phyloP scores from a whole-genome alignment of 1,140 invertebrate genomes.

The Ctenoplectra terminalis region DNA sequence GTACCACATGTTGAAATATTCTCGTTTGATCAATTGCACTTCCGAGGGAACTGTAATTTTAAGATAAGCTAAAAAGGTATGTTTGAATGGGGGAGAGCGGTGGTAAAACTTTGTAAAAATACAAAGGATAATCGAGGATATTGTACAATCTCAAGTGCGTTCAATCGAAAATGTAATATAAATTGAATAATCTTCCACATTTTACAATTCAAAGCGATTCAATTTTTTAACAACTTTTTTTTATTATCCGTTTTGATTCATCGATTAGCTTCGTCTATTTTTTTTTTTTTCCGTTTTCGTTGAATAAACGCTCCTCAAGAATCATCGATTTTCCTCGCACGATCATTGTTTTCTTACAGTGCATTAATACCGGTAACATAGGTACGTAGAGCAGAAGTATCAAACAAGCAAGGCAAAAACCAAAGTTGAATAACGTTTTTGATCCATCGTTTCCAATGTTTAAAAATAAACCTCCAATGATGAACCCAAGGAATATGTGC shows the following conservation, averaged over 20 bases:
- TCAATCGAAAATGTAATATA: neutral
- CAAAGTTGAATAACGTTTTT: slow-evolving; percentile 91
- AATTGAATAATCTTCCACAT: neutral
- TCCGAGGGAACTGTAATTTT: slow-evolving; percentile 91
- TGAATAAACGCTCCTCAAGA: no score
- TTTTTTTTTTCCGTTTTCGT: no score
- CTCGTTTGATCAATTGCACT: slow-evolving; percentile 92
- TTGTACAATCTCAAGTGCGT: neutral
- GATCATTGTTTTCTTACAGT: slow-evolving; percentile 85
- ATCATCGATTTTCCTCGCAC: neutral
- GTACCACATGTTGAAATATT: slow-evolving; percentile 98
- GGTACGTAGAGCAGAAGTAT: slow-evolving; percentile 91
- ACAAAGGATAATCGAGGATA: slow-evolving; percentile 12
- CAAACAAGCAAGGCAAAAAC: slow-evolving; percentile 90
- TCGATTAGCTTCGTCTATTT: neutral
- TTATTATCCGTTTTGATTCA: neutral
- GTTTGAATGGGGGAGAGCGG: neutral
- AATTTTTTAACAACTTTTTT: no score
- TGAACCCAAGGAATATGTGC: slow-evolving; percentile 87
- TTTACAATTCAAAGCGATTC: neutral
- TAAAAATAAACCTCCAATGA: slow-evolving; percentile 88
- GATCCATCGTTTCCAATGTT: slow-evolving; percentile 90
- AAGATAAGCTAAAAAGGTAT: neutral
- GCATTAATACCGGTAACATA: slow-evolving; percentile 89
- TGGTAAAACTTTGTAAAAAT: neutral